phyloP scores from a whole-genome alignment of 2,113 vertebrate genomes.

The Willisornis vidua region DNA sequence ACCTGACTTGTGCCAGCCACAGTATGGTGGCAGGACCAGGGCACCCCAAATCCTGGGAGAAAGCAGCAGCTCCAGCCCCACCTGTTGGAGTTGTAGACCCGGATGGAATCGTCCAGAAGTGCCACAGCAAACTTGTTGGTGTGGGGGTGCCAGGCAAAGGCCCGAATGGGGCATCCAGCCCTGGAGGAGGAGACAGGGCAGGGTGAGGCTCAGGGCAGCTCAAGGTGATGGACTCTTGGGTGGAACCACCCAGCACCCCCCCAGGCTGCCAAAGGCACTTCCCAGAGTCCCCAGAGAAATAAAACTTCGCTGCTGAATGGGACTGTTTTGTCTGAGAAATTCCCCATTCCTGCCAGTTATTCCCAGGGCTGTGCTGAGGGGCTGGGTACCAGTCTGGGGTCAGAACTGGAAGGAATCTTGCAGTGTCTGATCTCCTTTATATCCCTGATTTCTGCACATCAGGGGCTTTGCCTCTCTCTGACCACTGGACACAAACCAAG shows the following conservation, averaged over 20 bases:
- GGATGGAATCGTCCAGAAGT: conserved; percentile 90
- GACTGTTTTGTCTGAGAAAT: fast-evolving
- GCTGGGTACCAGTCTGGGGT: not conserved
- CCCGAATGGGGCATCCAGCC: conserved; percentile 85
- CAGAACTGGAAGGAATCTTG: not conserved
- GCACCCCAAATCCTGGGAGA: not conserved
- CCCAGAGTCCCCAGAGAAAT: not conserved
- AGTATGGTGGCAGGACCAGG: not conserved
- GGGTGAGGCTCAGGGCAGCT: not conserved
- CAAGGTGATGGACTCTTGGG: not conserved
- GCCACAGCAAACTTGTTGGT: conserved; percentile 93
- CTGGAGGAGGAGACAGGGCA: conserved; percentile 50
- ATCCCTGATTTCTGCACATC: not conserved
- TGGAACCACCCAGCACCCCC: not conserved
- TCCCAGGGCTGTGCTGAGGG: not conserved
- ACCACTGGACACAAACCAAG: not conserved
- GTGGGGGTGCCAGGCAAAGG: conserved; percentile 95
- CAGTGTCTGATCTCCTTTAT: not conserved
- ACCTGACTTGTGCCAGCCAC: not conserved
- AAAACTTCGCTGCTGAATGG: fast-evolving
- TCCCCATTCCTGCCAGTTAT: not conserved
- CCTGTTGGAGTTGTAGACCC: conserved; percentile 91
- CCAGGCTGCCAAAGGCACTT: too few relatives aligned
- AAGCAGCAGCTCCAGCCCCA: conserved; percentile 9
- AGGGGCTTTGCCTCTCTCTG: fast-evolving